Evolutionary conservation across 2,888 invertebrate genomes (phyloP).

Genomic region (Neoitamus cyanurus): DNA sequence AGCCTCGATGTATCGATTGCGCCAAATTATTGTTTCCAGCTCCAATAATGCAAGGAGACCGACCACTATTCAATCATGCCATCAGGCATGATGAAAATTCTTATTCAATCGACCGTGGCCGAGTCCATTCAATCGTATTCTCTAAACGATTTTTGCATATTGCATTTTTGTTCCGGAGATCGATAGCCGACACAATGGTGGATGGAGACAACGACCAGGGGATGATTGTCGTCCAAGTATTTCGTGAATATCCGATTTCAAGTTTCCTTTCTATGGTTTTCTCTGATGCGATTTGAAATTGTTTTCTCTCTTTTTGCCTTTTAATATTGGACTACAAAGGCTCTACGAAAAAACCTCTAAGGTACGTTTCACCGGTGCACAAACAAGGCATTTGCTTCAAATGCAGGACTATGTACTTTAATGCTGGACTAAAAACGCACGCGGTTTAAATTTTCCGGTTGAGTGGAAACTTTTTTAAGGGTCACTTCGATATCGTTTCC

Average conservation of each 20-base stretch:
- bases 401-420: background rate
- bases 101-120: slow-evolving; percentile 40
- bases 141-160: slow-evolving; percentile 45
- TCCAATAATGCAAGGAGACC: background rate
- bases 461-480: too few species aligned
- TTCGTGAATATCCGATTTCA: slow-evolving; percentile 46
- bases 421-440: too few species aligned
- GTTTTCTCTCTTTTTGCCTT: background rate
- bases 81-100: slow-evolving; percentile 45
- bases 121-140: slow-evolving; percentile 33
- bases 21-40: slow-evolving; percentile 26
- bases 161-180: slow-evolving; percentile 37
- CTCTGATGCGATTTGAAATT: slow-evolving; percentile 35
- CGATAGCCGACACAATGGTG: slow-evolving; percentile 48
- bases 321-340: background rate
- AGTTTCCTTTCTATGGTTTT: slow-evolving; percentile 38
- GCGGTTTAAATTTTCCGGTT: too few species aligned
- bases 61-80: slow-evolving; percentile 33
- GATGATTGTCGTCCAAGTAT: slow-evolving; percentile 48
- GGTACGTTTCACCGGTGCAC: background rate
- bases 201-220: slow-evolving; percentile 46
- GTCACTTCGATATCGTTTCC: too few species aligned
- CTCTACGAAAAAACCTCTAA: background rate
- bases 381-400: background rate
- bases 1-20: slow-evolving; percentile 12